Evolutionary conservation across 2,888 invertebrate species (phyloP).

Genomic region (Phaedon cochleariae): DNA sequence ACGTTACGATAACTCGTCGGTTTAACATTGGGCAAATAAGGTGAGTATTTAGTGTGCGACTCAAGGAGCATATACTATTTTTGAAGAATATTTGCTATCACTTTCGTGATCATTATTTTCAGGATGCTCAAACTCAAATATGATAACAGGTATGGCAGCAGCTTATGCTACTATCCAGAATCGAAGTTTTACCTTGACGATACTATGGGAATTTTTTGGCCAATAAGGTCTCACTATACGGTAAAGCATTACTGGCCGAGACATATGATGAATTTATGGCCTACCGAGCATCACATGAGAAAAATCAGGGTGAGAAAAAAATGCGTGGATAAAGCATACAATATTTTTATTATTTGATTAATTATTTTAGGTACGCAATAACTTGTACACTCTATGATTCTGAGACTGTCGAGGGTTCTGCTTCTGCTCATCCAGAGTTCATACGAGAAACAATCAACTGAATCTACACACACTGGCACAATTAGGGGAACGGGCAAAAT

Average conservation of each 20-base stretch:
- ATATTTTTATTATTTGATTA: conserved; percentile 14
- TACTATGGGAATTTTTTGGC: conserved; percentile 42
- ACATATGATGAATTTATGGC: conserved; percentile 45
- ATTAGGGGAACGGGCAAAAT: too few relatives aligned
- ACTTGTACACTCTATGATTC: conserved; percentile 20
- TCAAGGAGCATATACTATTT: too few relatives aligned
- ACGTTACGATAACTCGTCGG: too few relatives aligned
- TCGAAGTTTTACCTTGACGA: conserved; percentile 43
- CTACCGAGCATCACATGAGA: conserved; percentile 47
- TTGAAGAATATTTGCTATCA: too few relatives aligned
- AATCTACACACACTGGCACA: too few relatives aligned
- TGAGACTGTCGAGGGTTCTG: too few relatives aligned
- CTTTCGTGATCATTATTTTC: not conserved
- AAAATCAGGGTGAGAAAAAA: conserved; percentile 46
- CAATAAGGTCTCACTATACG: conserved; percentile 30
- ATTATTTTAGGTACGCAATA: conserved; percentile 31
- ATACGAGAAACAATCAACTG: too few relatives aligned
- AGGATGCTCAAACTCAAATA: conserved; percentile 44
- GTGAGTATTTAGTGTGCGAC: too few relatives aligned
- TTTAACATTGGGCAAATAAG: too few relatives aligned
- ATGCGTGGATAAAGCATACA: too few relatives aligned
- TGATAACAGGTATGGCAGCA: conserved; percentile 42
- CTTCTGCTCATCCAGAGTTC: too few relatives aligned
- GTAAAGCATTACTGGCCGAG: conserved; percentile 39
- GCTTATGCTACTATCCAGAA: conserved; percentile 39